A percentile compares a stretch with the other conserved stretches of the same genome.
Conservation (phyloP, 2,113 vertebrate genomes). For the Oenanthe oenanthe region DNA sequence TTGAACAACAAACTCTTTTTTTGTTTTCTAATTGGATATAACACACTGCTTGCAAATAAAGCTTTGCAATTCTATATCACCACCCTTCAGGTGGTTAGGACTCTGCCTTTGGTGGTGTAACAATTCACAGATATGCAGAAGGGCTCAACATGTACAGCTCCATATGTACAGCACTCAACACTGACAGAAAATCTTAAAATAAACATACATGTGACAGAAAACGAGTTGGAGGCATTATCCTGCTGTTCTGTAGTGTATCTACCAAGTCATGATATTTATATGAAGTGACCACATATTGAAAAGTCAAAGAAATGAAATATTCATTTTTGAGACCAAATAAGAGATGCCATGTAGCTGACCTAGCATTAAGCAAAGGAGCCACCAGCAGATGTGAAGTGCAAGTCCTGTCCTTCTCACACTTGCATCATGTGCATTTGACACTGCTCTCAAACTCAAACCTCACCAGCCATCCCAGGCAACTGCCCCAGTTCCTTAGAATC, state of each 20-base stretch:
- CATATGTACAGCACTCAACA: not conserved
- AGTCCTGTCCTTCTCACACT: not conserved
- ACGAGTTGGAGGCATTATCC: not conserved
- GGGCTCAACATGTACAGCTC: not conserved
- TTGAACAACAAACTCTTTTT: not conserved
- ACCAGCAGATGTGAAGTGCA: not conserved
- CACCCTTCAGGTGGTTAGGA: not conserved
- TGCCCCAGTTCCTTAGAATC: not conserved
- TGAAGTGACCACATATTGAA: not conserved
- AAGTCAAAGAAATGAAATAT: not conserved
- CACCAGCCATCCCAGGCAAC: not conserved
- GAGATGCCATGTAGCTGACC: not conserved
- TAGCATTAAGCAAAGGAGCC: not conserved
- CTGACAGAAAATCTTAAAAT: not conserved
- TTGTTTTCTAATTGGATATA: not conserved
- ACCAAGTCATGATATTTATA: fast-evolving
- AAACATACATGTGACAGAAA: not conserved
- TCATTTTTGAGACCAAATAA: not conserved
- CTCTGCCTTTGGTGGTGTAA: not conserved
- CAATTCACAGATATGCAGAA: not conserved
- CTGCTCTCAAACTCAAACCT: not conserved
- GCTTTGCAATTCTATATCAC: not conserved
- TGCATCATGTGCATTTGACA: not conserved
- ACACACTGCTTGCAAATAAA: not conserved
- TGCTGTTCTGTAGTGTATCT: not conserved